These are phyloP conservation scores for Macrotus californicus DNA, from an alignment of 2,113 vertebrate genomes.

Conservation along the genomic window DNA sequence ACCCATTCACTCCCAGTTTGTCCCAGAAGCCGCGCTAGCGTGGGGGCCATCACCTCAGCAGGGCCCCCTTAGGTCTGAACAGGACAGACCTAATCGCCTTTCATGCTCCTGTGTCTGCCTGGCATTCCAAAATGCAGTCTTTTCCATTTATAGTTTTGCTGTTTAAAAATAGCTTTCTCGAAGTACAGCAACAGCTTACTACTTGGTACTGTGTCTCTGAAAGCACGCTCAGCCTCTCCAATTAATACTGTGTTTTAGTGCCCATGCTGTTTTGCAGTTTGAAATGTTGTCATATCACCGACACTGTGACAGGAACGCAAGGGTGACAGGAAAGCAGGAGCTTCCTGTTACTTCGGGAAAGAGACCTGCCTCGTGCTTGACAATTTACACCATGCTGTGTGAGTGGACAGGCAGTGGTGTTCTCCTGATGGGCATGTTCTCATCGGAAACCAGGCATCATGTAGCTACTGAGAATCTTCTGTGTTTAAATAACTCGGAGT, in stretches of 20 bases:
- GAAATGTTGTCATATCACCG: too few relatives aligned
- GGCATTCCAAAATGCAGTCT: neutral
- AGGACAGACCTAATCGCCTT: neutral
- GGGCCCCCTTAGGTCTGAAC: too few relatives aligned
- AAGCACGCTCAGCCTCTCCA: fast-evolving
- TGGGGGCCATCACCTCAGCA: neutral
- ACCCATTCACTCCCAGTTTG: neutral
- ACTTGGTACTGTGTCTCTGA: neutral
- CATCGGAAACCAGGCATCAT: neutral
- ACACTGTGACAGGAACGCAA: too few relatives aligned
- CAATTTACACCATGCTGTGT: fast-evolving
- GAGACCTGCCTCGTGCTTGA: neutral
- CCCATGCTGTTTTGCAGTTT: neutral
- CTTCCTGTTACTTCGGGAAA: neutral
- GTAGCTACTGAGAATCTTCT: neutral
- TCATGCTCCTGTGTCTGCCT: neutral
- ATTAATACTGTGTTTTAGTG: fast-evolving
- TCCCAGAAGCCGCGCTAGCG: neutral
- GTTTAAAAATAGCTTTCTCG: neutral
- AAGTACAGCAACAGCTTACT: neutral
- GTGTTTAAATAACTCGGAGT: neutral
- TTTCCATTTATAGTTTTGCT: neutral
- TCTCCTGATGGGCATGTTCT: neutral
- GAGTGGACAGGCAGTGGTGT: too few relatives aligned
- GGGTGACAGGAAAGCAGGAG: neutral